A percentile compares a stretch with the other conserved stretches of the same genome.
Evolutionary conservation across 2,888 invertebrate species (phyloP).

Genomic region (Torymus aiolomorphi): DNA sequence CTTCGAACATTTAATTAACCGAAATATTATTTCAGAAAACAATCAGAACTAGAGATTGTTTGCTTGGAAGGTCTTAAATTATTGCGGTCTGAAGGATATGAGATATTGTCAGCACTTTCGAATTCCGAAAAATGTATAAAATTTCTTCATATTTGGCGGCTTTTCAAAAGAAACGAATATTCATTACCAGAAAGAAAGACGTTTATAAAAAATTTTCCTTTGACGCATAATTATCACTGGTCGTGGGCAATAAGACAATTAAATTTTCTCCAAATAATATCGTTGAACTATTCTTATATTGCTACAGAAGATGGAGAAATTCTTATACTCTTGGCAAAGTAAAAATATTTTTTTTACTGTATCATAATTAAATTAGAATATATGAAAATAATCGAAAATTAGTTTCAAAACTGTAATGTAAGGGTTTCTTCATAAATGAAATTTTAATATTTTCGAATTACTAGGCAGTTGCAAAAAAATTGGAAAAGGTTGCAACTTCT

Average conservation of each 20-base stretch:
- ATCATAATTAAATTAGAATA: too few relatives aligned
- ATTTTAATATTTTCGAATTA: background rate
- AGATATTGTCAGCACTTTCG: constrained; percentile 29
- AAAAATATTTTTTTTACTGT: background rate
- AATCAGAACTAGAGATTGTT: constrained; percentile 31
- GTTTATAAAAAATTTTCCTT: background rate
- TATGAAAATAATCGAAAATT: too few relatives aligned
- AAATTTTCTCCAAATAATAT: constrained; percentile 10
- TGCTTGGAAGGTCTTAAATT: constrained; percentile 38
- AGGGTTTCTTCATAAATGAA: background rate
- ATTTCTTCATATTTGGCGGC: constrained; percentile 39
- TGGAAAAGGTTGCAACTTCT: constrained; percentile 40
- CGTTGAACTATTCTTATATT: constrained; percentile 40
- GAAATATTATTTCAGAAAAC: constrained; percentile 18
- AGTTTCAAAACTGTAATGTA: too few relatives aligned
- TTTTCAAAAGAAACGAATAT: constrained; percentile 22
- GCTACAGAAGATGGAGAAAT: constrained; percentile 32
- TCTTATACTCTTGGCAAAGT: constrained; percentile 33
- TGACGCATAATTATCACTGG: constrained; percentile 15
- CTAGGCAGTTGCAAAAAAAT: constrained; percentile 15
- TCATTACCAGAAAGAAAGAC: background rate
- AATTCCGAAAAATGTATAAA: constrained; percentile 12
- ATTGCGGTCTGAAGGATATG: constrained; percentile 8
- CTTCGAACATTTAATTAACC: too few relatives aligned
- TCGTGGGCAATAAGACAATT: background rate